A percentile compares a stretch with the other conserved stretches of the same genome.
Evolutionary conservation across 2,797 vertebrate genomes (phyloP).

Genomic region (Meriones psammophilus): DNA sequence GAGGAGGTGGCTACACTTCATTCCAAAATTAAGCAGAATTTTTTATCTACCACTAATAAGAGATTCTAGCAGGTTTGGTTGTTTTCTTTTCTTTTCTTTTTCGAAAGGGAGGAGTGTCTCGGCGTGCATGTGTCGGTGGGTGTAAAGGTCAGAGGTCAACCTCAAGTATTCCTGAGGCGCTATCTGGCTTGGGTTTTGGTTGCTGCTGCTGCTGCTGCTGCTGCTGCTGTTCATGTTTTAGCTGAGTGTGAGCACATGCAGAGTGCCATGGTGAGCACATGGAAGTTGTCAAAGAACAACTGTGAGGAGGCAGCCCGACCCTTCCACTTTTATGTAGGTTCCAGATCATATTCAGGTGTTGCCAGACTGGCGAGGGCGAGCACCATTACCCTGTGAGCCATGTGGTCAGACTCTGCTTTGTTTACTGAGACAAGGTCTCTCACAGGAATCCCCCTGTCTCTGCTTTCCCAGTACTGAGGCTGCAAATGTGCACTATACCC

Average conservation of each 20-base stretch:
- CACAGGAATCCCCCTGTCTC: too few relatives aligned
- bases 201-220: not conserved
- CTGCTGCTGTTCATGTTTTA: not conserved
- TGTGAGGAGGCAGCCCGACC: too few relatives aligned
- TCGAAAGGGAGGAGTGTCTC: accelerated
- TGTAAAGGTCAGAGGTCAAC: not conserved
- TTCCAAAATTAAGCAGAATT: constrained; percentile 24
- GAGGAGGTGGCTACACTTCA: not conserved
- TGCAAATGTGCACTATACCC: not conserved
- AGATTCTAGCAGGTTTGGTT: not conserved
- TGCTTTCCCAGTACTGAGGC: not conserved
- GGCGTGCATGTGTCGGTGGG: too few relatives aligned
- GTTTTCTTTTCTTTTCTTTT: not conserved
- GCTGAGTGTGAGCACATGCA: not conserved
- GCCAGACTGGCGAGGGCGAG: not conserved
- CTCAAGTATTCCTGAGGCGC: not conserved
- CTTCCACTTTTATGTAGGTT: not conserved
- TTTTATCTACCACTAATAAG: not conserved
- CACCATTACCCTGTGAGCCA: not conserved
- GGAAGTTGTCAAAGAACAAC: not conserved
- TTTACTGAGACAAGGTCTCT: not conserved
- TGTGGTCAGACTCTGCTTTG: not conserved
- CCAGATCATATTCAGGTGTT: not conserved
- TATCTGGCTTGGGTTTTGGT: not conserved
- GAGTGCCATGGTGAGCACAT: not conserved